Evolutionary conservation across 2,888 invertebrate species (phyloP), one percentile per base, ranked within the genome.

Genomic region (Mesorhabditis spiculigera): DNA sequence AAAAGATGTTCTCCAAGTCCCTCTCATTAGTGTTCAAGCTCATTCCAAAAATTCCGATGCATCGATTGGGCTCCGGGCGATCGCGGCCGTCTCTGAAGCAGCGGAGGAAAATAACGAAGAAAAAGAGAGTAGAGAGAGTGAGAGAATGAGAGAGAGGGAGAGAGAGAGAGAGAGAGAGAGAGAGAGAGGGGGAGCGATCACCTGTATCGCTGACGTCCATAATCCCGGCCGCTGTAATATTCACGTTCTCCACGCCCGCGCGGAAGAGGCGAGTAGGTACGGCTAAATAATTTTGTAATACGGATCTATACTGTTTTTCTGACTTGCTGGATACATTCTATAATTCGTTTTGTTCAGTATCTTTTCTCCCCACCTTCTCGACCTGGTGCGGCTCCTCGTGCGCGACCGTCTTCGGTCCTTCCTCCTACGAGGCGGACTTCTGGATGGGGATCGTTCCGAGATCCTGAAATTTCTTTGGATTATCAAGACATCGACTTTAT

Each of bases 11-110:
- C 86, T 92, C 91, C 63, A 97, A 90, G 87, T 95, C 93, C 81
- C 92, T 90, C 86, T 96, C 95, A 1, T 93, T 92, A 0, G 96
- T 96, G 87, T 92, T 92, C 69, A 94, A 90, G 86, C 93, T 95
- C 73, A 97, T 89, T 3, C 96, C 96, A 87, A 96, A 96, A n/a
- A 97, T 92, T 28, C 96, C 96, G 66, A 97, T 89, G 86, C 95
- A 96, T 68, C 93, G 58, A 50, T n/a, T 13, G n/a, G 58, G 58
- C n/a, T 50, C 58, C n/a, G 58, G 58, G n/a, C 58, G 58, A 50
- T 50, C 58, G 8, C 58, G 58, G n/a, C 58, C 58, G n/a, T 50
- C 58, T n/a, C 58, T 50, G n/a, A 50, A 50, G 2, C 8, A 10
- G 13, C n/a, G n/a, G n/a, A 28, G 28, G 3, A 28, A 1, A 28